Conservation (phyloP, 2,797 vertebrate species). For the Thaleichthys pacificus region DNA sequence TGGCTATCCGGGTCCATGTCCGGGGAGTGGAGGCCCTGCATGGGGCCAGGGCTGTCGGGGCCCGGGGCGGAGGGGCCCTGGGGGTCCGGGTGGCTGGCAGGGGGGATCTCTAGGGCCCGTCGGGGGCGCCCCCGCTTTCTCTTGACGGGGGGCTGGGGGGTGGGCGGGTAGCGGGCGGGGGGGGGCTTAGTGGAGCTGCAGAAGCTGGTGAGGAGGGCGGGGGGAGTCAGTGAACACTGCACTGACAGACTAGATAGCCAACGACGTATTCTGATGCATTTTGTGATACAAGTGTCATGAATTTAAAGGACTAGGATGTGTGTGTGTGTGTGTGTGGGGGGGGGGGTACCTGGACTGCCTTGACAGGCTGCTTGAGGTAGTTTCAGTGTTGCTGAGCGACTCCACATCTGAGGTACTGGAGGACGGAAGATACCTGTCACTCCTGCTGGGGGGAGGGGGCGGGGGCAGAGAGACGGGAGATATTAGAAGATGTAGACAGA, state of each 20-base stretch:
- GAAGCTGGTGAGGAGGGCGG: conserved; percentile 68
- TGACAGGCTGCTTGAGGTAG: conserved; percentile 97
- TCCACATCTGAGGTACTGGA: conserved; percentile 92
- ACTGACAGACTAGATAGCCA: not conserved
- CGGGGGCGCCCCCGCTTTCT: conserved; percentile 91
- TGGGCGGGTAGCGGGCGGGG: conserved; percentile 83
- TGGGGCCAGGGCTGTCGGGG: conserved; percentile 71
- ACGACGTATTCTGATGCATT: conserved; percentile 61
- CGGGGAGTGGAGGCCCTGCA: conserved; percentile 84
- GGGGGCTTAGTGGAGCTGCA: conserved; percentile 86
- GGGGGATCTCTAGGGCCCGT: conserved; percentile 83
- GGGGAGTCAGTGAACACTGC: conserved; percentile 5
- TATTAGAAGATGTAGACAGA: too few species aligned
- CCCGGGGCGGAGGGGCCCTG: conserved; percentile 44
- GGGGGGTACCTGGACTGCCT: conserved; percentile 86
- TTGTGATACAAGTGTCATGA: too few species aligned
- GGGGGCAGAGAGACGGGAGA: too few species aligned
- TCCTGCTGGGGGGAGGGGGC: conserved; percentile 69
- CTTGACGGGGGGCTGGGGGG: conserved; percentile 83
- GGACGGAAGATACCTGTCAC: conserved; percentile 83
- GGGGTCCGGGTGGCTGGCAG: conserved; percentile 81
- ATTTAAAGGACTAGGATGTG: not conserved
- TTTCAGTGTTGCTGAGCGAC: conserved; percentile 94
- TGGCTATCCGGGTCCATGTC: conserved; percentile 93
- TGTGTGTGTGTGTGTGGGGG: not conserved